phyloP scores from a whole-genome alignment of 1,140 invertebrate genomes.

The Ridgeia piscesae region DNA sequence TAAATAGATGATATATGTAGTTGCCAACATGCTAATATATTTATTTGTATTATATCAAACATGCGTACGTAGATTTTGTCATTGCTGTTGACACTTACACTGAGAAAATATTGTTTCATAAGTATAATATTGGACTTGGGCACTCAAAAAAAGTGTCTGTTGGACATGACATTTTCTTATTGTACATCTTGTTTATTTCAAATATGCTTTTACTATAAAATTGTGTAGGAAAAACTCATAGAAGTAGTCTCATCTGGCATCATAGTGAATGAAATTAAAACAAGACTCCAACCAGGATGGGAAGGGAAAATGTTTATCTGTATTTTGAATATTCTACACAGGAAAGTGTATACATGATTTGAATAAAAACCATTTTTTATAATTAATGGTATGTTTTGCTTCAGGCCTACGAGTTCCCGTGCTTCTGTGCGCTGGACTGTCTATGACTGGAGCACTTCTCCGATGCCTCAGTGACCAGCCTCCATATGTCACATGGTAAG shows the following conservation, averaged over 20 bases:
- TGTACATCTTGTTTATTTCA: not conserved
- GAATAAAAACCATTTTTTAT: not conserved
- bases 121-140: not conserved
- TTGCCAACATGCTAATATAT: too few species aligned
- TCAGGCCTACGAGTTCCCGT: constrained; percentile 23
- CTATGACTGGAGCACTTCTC: constrained; percentile 6
- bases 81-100: not conserved
- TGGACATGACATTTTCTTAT: not conserved
- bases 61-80: not conserved
- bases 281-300: not conserved
- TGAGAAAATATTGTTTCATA: not conserved
- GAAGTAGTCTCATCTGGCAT: not conserved
- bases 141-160: too few species aligned
- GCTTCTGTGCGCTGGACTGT: constrained; percentile 6
- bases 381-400: constrained; percentile 11
- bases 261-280: not conserved
- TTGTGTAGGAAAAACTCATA: too few species aligned
- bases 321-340: not conserved
- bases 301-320: not conserved
- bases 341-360: not conserved
- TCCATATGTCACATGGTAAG: constrained; percentile 21
- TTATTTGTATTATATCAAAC: too few species aligned
- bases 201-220: not conserved
- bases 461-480: constrained; percentile 13
- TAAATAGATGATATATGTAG: not conserved